These are phyloP conservation scores for Fragum fragum DNA, from an alignment of 2,888 invertebrate species.

Conservation along the genomic window DNA sequence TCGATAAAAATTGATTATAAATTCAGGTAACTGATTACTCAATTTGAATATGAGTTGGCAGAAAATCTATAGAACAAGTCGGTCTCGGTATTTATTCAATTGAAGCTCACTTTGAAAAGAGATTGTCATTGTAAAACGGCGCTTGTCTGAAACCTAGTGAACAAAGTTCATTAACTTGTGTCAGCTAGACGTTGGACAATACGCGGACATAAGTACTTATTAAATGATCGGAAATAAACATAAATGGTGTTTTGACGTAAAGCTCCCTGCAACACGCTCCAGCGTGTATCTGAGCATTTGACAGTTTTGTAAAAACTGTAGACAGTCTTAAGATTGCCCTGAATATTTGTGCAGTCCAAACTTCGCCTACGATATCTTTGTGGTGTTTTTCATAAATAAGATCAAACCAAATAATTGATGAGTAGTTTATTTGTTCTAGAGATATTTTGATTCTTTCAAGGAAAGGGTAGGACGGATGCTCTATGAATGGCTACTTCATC, in stretches of 20 bases:
- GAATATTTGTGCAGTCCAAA: not conserved
- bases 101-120: not conserved
- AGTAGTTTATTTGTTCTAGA: too few species aligned
- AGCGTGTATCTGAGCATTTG: not conserved
- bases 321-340: not conserved
- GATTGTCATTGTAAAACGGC: not conserved
- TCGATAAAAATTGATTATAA: too few species aligned
- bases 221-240: conserved; percentile 24
- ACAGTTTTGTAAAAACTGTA: not conserved
- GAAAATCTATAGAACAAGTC: too few species aligned
- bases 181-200: not conserved
- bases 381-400: too few species aligned
- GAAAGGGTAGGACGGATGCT: not conserved
- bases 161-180: not conserved
- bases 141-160: not conserved
- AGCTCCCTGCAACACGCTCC: too few species aligned
- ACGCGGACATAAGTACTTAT: conserved; percentile 10
- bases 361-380: not conserved
- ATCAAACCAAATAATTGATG: too few species aligned
- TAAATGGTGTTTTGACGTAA: not conserved
- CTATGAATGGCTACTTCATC: not conserved
- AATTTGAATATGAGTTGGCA: too few species aligned
- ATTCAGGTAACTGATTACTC: too few species aligned
- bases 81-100: too few species aligned
- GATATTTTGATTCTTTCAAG: too few species aligned